A percentile compares a stretch with the other conserved stretches of the same genome.
These are phyloP conservation scores for Yponomeuta sedellus DNA, from an alignment of 2,888 invertebrate genomes.

Conservation along the genomic window DNA sequence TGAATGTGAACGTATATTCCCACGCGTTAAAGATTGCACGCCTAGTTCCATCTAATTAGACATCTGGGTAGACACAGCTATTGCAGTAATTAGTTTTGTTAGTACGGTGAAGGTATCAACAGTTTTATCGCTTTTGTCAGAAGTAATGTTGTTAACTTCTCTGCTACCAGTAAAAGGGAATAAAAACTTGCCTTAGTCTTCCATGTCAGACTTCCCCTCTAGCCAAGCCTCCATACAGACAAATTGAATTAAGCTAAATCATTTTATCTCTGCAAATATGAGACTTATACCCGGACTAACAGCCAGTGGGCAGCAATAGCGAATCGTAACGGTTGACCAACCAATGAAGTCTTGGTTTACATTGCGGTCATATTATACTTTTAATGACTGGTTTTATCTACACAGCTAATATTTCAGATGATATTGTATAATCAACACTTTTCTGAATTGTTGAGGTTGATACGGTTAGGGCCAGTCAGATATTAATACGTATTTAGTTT, in stretches of 20 bases:
- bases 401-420: not conserved
- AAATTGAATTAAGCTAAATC: not conserved
- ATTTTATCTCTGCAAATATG: not conserved
- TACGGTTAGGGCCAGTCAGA: too few species aligned
- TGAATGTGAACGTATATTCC: not conserved
- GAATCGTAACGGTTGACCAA: conserved; percentile 8
- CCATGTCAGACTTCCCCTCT: not conserved
- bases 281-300: not conserved
- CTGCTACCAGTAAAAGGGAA: too few species aligned
- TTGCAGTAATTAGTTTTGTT: not conserved
- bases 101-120: too few species aligned
- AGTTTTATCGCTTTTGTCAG: too few species aligned
- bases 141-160: too few species aligned
- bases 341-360: not conserved
- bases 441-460: too few species aligned
- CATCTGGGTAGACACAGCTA: not conserved
- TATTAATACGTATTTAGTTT: too few species aligned
- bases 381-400: not conserved
- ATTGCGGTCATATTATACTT: conserved; percentile 11
- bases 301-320: not conserved
- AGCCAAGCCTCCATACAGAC: not conserved
- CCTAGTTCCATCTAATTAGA: not conserved
- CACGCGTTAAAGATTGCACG: not conserved
- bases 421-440: not conserved
- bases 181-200: too few species aligned